Evolutionary conservation across 2,113 vertebrate species (phyloP).

Genomic region (Embiotoca jacksoni): DNA sequence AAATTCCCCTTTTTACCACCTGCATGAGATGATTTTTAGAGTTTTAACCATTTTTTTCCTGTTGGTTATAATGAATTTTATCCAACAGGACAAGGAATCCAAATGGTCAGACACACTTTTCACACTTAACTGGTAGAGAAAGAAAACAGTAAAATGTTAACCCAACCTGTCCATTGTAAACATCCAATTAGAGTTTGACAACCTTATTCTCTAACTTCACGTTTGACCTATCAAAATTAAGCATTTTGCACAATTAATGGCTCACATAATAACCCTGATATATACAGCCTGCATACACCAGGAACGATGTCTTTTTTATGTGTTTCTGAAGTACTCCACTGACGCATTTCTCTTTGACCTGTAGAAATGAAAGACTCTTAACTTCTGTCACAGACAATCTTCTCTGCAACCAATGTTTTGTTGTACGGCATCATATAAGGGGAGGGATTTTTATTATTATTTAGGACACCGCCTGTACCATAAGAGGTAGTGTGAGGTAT

Average conservation of each 20-base stretch:
- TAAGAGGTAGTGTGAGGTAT: constrained; percentile 50
- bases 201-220: background rate
- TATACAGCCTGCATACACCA: background rate
- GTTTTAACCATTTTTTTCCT: background rate
- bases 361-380: constrained; percentile 38
- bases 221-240: background rate
- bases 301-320: background rate
- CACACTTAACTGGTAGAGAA: background rate
- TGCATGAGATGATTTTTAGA: background rate
- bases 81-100: background rate
- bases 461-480: constrained; percentile 33
- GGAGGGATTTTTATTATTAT: constrained; percentile 47
- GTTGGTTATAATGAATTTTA: constrained; percentile 8
- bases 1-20: constrained; percentile 23
- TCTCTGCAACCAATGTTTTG: constrained; percentile 22
- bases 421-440: constrained; percentile 16
- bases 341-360: constrained; percentile 40
- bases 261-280: background rate
- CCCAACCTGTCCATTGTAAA: background rate
- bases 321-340: background rate
- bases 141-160: background rate
- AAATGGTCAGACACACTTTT: background rate
- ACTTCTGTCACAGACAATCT: constrained; percentile 39
- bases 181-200: background rate
- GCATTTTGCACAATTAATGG: background rate